Conservation (phyloP, 2,797 vertebrate species). For the Syngnathus rostellatus region DNA sequence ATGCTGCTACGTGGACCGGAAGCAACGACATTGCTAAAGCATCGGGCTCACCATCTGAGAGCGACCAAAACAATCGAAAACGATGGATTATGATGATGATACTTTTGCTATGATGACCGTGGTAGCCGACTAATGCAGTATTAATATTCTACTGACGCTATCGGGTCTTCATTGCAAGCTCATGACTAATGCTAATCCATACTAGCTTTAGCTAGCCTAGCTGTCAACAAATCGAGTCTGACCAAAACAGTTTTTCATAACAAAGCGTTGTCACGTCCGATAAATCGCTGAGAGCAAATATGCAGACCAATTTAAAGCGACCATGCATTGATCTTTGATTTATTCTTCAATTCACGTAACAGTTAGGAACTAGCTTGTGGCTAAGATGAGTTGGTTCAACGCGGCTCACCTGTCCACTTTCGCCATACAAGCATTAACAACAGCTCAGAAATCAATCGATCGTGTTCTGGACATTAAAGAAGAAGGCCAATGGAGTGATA, state of each 20-base stretch:
- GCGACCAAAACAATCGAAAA: conserved; percentile 63
- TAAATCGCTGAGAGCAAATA: conserved; percentile 4
- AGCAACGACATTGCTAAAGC: conserved; percentile 48
- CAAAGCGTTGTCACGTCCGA: background rate
- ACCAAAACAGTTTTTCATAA: background rate
- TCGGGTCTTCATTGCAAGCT: conserved; percentile 14
- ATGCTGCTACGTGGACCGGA: conserved; percentile 72
- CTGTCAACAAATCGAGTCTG: background rate
- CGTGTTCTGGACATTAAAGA: conserved; percentile 94
- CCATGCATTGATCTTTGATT: conserved; percentile 1
- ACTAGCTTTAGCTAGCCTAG: conserved; percentile 18
- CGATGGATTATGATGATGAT: conserved; percentile 1
- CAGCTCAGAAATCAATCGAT: conserved; percentile 97
- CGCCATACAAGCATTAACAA: conserved; percentile 93
- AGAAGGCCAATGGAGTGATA: conserved; percentile 82
- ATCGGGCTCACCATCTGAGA: conserved; percentile 33
- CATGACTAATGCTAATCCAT: background rate
- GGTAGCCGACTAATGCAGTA: background rate
- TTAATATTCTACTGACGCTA: background rate
- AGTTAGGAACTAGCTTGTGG: background rate
- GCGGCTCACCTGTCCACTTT: conserved; percentile 92
- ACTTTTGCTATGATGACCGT: background rate
- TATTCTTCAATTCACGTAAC: background rate
- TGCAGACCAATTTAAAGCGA: conserved; percentile 10
- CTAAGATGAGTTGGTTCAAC: conserved; percentile 95